Conservation (phyloP, 2,113 vertebrate genomes). For the Odocoileus hemionus region DNA sequence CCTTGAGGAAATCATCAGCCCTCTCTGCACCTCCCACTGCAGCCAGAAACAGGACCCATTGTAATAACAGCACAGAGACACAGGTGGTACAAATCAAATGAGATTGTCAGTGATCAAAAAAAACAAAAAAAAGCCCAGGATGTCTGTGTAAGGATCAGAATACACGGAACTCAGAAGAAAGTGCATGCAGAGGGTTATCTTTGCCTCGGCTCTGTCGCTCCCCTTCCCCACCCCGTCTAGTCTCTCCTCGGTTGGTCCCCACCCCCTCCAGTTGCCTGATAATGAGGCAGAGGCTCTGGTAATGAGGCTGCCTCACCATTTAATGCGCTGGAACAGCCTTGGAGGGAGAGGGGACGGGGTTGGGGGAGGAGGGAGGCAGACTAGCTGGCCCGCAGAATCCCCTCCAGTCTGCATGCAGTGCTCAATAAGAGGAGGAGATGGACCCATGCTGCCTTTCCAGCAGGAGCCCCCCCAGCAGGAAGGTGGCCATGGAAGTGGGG, state of each 20-base stretch:
- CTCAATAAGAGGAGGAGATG: neutral
- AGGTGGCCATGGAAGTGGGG: neutral
- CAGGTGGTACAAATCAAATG: neutral
- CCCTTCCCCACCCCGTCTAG: rapidly evolving
- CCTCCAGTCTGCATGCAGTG: neutral
- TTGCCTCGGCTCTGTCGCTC: rapidly evolving
- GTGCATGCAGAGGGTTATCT: neutral
- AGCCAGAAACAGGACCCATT: neutral
- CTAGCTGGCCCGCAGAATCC: neutral
- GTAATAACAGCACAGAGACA: neutral
- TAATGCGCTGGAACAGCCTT: neutral
- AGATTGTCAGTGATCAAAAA: neutral
- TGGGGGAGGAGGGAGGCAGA: rapidly evolving
- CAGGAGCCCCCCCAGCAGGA: neutral
- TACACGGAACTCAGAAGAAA: neutral
- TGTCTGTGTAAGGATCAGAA: neutral
- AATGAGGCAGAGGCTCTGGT: neutral
- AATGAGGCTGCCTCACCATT: neutral
- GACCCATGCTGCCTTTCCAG: neutral
- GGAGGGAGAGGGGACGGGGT: neutral
- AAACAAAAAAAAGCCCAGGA: neutral
- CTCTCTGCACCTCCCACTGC: rapidly evolving
- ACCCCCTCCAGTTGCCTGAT: neutral
- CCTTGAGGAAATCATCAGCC: neutral
- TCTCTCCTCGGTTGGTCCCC: neutral